Conservation (phyloP, 2,888 invertebrate genomes). For the Erannis defoliaria region DNA sequence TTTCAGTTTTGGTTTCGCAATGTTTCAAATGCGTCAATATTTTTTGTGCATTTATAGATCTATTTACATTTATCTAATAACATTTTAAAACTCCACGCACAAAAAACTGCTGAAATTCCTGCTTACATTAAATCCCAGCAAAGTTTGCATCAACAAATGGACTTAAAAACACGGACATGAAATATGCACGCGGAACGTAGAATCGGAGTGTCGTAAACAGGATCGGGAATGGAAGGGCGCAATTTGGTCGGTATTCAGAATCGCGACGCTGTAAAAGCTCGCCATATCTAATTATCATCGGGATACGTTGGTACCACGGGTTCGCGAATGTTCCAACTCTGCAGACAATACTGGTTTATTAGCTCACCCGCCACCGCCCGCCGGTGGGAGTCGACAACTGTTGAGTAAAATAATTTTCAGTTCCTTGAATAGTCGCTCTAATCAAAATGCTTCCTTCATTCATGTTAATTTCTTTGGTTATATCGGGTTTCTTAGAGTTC, state of each 20-base stretch:
- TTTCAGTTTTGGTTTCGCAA: not conserved
- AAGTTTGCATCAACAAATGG: slow-evolving; percentile 22
- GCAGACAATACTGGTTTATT: slow-evolving; percentile 57
- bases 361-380: slow-evolving; percentile 33
- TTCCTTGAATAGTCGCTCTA: slow-evolving; percentile 37
- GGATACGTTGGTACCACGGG: slow-evolving; percentile 58
- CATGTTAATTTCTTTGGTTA: slow-evolving; percentile 33
- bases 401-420: slow-evolving; percentile 37
- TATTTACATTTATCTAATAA: slow-evolving; percentile 1
- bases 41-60: not conserved
- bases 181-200: slow-evolving; percentile 68
- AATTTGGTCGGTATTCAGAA: slow-evolving; percentile 84
- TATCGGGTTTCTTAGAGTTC: slow-evolving; percentile 21
- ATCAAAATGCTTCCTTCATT: slow-evolving; percentile 40
- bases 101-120: slow-evolving; percentile 15
- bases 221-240: slow-evolving; percentile 83
- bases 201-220: slow-evolving; percentile 74
- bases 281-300: slow-evolving; percentile 85
- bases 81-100: slow-evolving; percentile 13
- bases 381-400: slow-evolving; percentile 20
- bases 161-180: slow-evolving; percentile 24
- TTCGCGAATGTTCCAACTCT: slow-evolving; percentile 59
- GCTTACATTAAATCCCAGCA: slow-evolving; percentile 15
- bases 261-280: slow-evolving; percentile 82
- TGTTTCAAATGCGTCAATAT: too few relatives aligned